Percentiles rank a stretch among this genome's conserved stretches.
Conservation (phyloP, 2,888 invertebrate genomes). For the Pristionchus arcanus region DNA sequence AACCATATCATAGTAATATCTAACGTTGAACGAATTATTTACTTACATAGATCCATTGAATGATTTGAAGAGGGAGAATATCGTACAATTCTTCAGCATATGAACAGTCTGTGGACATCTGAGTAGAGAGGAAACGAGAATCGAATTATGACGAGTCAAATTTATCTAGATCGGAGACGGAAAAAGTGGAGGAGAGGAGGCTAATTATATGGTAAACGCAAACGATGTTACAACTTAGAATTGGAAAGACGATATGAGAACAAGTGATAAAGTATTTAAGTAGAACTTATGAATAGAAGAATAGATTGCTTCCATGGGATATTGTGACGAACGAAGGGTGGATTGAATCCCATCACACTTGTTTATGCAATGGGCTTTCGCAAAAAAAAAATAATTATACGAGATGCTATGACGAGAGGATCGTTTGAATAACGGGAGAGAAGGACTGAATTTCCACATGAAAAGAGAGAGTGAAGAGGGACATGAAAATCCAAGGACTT, state of each 20-base stretch:
- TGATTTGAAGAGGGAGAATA: conserved; percentile 1
- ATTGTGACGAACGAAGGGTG: neutral
- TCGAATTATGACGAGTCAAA: neutral
- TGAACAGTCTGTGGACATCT: neutral
- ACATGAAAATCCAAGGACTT: neutral
- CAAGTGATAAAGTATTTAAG: neutral
- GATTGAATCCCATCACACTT: neutral
- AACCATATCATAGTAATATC: neutral
- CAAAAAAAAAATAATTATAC: neutral
- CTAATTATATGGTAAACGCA: neutral
- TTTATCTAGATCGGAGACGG: neutral
- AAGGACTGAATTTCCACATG: neutral
- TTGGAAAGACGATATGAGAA: neutral
- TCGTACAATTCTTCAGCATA: conserved; percentile 42
- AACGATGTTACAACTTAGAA: neutral
- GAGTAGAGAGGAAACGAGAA: neutral
- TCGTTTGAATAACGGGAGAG: neutral
- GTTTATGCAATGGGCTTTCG: neutral
- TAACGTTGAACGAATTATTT: neutral
- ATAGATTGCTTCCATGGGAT: neutral
- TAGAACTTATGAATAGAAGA: neutral
- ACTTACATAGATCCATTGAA: conserved; percentile 43
- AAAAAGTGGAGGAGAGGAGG: neutral
- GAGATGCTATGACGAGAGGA: neutral
- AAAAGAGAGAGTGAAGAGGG: neutral